phyloP scores from a whole-genome alignment of 2,797 vertebrate genomes.

The Enteromius paludinosus region DNA sequence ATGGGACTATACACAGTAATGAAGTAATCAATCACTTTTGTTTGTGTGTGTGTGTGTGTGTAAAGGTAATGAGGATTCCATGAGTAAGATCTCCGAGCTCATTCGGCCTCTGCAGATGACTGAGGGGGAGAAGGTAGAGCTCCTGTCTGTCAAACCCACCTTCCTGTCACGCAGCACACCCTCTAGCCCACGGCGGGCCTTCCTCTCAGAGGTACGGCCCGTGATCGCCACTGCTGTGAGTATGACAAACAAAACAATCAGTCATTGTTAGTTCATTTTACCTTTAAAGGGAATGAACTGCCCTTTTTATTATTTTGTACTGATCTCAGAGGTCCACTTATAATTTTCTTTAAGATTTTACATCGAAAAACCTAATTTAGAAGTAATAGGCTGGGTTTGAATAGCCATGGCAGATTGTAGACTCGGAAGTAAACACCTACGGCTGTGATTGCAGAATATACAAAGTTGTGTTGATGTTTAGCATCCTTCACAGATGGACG shows the following conservation, averaged over 20 bases:
- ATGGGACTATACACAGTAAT: constrained; percentile 56
- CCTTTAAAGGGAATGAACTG: background rate
- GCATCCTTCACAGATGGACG: background rate
- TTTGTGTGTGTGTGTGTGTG: constrained; percentile 22
- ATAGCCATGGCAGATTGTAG: too few relatives aligned
- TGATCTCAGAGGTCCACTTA: too few relatives aligned
- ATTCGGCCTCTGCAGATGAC: constrained; percentile 86
- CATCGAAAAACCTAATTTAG: too few relatives aligned
- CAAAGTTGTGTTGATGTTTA: background rate
- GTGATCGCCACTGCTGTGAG: constrained; percentile 46
- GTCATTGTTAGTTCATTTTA: background rate
- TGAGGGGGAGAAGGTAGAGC: constrained; percentile 87
- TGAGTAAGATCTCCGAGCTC: constrained; percentile 87
- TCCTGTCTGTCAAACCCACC: constrained; percentile 88
- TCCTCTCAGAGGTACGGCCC: constrained; percentile 88
- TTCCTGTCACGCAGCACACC: constrained; percentile 84
- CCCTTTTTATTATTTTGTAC: too few relatives aligned
- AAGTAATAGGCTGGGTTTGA: too few relatives aligned
- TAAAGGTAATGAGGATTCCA: constrained; percentile 86
- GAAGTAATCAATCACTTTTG: constrained; percentile 63
- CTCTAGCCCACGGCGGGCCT: constrained; percentile 82
- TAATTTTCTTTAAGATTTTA: too few relatives aligned
- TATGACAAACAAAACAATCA: background rate
- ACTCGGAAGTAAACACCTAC: too few relatives aligned
- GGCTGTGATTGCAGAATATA: background rate